Base-by-base conservation (phyloP, 2,888 invertebrate genomes). In the Nomada lathburiana region DNA sequence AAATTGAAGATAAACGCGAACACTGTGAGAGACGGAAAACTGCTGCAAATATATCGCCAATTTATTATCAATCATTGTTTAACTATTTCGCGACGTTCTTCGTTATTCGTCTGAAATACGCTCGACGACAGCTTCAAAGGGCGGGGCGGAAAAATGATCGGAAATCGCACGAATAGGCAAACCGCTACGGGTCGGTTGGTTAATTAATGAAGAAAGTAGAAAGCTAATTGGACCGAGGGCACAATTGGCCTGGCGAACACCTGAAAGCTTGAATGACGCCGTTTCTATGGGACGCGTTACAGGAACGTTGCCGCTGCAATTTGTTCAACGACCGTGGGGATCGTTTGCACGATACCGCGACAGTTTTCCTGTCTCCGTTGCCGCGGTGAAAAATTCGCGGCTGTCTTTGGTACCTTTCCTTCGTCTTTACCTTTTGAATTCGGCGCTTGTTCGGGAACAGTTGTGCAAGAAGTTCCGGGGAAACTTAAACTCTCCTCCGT, bases 251-350 rank as follows among this genome's bases (percentile, higher is more conserved):
- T 47, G 29, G 36, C 55, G 47, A 76, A 76, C 62, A 76, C 68
- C 26, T 29, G 68, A 20, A 57, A 23, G 36, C 57, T 52, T 16
- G 68, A 80, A 76, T 62, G 65, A 29, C 42, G 69, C 42, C 53
- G 44, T 67, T 72, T 62, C 16, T 23, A 78, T 72, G 62, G 55
- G 71, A 20, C 53, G 18, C 47, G 60, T n/a, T 18, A 23, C 57
- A 3, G 26, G 16, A 26, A 11, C 7, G 53, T 36, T 42, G 65
- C 20, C n/a, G 9, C 10, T 50, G 70, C 53, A 52, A 78, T 78
- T 80, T 77, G 59, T 60, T 29, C 52, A 68, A 74, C 69, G 68
- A 77, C 67, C 29, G 53, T 63, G 67, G 64, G 62, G 52, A 68
- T 55, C 44, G 63, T 73, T 75, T 80, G 52, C 65, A 36, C 36